Conservation (phyloP, 2,113 vertebrate species). For the Bucco capensis region DNA sequence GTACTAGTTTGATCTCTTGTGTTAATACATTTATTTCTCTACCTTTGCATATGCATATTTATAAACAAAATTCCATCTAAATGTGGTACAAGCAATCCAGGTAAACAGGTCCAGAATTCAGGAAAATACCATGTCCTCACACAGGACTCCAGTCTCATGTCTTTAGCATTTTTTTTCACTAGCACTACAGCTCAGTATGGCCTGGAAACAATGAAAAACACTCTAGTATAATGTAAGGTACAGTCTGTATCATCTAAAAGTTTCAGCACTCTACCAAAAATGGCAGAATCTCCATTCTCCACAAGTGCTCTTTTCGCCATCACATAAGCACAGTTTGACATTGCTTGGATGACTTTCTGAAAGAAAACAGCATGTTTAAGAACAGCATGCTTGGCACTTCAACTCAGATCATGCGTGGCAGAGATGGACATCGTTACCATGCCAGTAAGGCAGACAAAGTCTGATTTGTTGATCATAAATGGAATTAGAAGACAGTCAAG, state of each 20-base stretch:
- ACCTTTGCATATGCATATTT: background rate
- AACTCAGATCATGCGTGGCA: background rate
- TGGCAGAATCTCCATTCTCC: background rate
- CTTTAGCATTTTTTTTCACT: background rate
- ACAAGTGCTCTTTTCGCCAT: background rate
- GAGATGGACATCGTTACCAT: background rate
- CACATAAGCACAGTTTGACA: background rate
- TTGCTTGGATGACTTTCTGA: background rate
- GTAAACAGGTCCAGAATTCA: background rate
- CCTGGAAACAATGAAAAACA: background rate
- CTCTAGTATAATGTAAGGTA: background rate
- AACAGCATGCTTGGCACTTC: background rate
- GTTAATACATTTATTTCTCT: background rate
- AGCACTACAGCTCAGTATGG: background rate
- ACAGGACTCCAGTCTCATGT: fast-evolving
- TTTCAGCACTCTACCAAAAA: background rate
- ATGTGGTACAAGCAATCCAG: background rate
- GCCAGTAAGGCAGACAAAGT: background rate
- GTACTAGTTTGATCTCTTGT: background rate
- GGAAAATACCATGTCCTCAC: background rate
- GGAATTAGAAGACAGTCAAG: background rate
- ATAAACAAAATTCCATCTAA: background rate
- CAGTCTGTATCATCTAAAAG: background rate
- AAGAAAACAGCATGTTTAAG: background rate
- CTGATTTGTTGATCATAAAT: background rate